Percentiles rank a stretch among this genome's conserved stretches.
Conservation (phyloP, 1,140 invertebrate species). For the Aphidius ervi region DNA sequence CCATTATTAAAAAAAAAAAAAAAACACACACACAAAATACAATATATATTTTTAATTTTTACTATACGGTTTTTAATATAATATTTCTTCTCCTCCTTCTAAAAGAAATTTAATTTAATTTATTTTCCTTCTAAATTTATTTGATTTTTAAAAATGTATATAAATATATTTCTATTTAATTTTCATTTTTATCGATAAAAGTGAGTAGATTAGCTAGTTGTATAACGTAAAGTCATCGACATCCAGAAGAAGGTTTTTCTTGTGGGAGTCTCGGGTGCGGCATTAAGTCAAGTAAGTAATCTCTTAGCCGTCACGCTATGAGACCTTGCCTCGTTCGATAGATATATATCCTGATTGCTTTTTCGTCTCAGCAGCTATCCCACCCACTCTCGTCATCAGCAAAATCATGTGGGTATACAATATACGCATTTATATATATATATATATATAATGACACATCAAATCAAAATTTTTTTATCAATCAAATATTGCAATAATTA, state of each 20-base stretch:
- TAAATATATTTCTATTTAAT: background rate
- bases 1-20: no score
- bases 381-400: no score
- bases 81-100: no score
- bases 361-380: constrained; percentile 22
- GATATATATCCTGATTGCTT: constrained; percentile 44
- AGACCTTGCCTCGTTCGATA: constrained; percentile 27
- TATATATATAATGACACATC: no score
- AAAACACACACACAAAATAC: no score
- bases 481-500: no score
- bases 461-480: no score
- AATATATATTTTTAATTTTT: no score
- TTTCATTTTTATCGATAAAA: constrained; percentile 19
- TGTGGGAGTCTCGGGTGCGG: constrained; percentile 18
- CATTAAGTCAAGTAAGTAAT: constrained; percentile 39
- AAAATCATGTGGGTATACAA: no score
- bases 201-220: constrained; percentile 23
- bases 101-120: background rate
- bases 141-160: no score
- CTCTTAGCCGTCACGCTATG: constrained; percentile 39
- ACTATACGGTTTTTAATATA: no score
- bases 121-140: background rate
- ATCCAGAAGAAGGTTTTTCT: constrained; percentile 2
- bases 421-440: no score
- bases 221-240: constrained; percentile 12